Evolutionary conservation across 2,113 vertebrate genomes (phyloP).

Genomic region (Podilymbus podiceps): DNA sequence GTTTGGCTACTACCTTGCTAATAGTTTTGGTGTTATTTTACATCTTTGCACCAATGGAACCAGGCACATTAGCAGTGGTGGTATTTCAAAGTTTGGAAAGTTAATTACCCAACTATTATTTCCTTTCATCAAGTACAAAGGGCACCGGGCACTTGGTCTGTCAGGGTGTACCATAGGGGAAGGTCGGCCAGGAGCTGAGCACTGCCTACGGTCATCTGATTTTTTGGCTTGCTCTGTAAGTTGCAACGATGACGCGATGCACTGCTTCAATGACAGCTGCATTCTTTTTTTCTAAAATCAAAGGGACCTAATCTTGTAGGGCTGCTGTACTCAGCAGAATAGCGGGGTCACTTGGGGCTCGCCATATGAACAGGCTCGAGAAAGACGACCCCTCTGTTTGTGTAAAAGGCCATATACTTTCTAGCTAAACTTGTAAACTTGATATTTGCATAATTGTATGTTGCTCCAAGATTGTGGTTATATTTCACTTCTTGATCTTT

Average conservation of each 20-base stretch:
- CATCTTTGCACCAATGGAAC: background rate
- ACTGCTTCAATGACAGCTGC: background rate
- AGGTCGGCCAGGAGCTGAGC: conserved; percentile 17
- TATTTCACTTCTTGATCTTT: background rate
- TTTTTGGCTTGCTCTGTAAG: conserved; percentile 2
- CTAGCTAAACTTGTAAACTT: background rate
- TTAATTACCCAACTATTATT: background rate
- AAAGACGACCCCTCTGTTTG: background rate
- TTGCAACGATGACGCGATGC: background rate
- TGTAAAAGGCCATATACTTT: background rate
- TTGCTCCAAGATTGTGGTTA: background rate
- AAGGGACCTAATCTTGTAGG: background rate
- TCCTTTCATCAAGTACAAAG: background rate
- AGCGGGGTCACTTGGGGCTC: background rate
- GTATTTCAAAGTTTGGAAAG: background rate
- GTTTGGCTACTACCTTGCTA: background rate
- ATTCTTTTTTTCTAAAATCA: background rate
- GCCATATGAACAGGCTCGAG: background rate
- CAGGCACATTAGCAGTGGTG: background rate
- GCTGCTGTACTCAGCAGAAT: background rate
- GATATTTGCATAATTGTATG: background rate
- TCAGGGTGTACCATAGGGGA: background rate
- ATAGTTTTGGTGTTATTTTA: background rate
- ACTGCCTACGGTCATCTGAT: background rate
- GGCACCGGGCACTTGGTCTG: background rate